These are phyloP conservation scores for Drosophila watanabei DNA, from an alignment of 1,140 invertebrate species.

Conservation along the genomic window DNA sequence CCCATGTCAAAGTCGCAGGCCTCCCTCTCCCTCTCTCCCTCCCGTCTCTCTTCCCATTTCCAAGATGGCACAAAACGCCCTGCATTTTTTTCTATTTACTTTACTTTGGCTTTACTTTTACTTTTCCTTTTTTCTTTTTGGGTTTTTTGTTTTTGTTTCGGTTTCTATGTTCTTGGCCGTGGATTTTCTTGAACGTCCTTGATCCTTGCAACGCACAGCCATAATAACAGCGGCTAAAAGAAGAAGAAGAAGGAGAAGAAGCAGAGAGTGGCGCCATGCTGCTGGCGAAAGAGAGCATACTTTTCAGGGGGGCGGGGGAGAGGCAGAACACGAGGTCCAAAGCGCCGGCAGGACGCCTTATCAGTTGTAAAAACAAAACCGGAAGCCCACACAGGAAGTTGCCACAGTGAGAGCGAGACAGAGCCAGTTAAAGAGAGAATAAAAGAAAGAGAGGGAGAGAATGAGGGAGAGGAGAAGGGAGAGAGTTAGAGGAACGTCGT, in stretches of 20 bases:
- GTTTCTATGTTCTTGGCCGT: conserved; percentile 37
- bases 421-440: conserved; percentile 2
- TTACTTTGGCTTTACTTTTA: conserved; percentile 38
- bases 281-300: conserved; percentile 65
- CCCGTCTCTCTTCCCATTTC: neutral
- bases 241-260: conserved; percentile 11
- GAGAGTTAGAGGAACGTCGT: conserved; percentile 47
- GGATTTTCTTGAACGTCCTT: conserved; percentile 83
- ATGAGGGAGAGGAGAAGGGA: conserved; percentile 7
- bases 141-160: conserved; percentile 62
- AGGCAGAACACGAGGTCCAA: conserved; percentile 5
- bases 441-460: conserved; percentile 6
- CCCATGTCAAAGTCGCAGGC: conserved; percentile 72
- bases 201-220: conserved; percentile 83
- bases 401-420: conserved; percentile 35
- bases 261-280: conserved; percentile 66
- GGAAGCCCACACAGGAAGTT: conserved; percentile 82
- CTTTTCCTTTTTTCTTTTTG: conserved; percentile 36
- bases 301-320: conserved; percentile 44
- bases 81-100: conserved; percentile 73
- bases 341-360: conserved; percentile 74
- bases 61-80: conserved; percentile 61
- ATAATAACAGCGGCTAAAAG: conserved; percentile 52
- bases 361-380: conserved; percentile 84
- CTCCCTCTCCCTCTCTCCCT: conserved; percentile 14